These are phyloP conservation scores for Drosophila nigrodunni DNA, from an alignment of 1,140 invertebrate species.

Conservation along the genomic window DNA sequence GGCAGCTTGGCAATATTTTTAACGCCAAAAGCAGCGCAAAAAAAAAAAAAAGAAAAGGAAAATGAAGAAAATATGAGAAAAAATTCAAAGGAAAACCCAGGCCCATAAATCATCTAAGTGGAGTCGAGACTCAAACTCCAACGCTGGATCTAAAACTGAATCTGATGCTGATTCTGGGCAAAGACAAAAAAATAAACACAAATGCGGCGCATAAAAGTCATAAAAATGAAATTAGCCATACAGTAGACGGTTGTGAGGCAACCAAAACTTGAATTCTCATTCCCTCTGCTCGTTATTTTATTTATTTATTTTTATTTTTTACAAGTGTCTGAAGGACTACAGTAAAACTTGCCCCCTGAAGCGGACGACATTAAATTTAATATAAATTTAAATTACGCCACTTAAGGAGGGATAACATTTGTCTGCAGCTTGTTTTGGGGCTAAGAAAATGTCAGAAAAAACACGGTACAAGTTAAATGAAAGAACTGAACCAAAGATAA, in stretches of 20 bases:
- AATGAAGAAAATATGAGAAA: constrained; percentile 22
- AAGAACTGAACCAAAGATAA: neutral
- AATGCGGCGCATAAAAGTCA: constrained; percentile 68
- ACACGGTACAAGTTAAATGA: neutral
- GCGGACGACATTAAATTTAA: constrained; percentile 34
- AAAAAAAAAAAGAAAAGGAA: constrained; percentile 23
- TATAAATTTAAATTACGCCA: constrained; percentile 27
- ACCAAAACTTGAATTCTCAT: neutral
- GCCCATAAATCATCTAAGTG: constrained; percentile 65
- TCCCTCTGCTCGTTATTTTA: neutral
- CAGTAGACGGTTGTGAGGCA: constrained; percentile 36
- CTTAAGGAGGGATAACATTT: neutral
- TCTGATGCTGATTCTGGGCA: constrained; percentile 37
- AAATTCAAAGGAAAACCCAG: constrained; percentile 58
- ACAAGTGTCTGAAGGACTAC: neutral
- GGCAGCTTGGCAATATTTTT: constrained; percentile 74
- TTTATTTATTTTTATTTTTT: neutral
- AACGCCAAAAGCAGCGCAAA: constrained; percentile 65
- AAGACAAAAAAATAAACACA: constrained; percentile 46
- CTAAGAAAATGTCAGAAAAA: constrained; percentile 1
- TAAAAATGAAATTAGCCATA: constrained; percentile 77
- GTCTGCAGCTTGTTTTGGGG: neutral
- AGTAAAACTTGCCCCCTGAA: constrained; percentile 16
- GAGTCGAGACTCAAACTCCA: constrained; percentile 58
- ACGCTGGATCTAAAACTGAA: constrained; percentile 21